Percentiles rank a stretch among this genome's conserved stretches.
phyloP scores from a whole-genome alignment of 2,888 invertebrate species.

The Mesochorus sp. region DNA sequence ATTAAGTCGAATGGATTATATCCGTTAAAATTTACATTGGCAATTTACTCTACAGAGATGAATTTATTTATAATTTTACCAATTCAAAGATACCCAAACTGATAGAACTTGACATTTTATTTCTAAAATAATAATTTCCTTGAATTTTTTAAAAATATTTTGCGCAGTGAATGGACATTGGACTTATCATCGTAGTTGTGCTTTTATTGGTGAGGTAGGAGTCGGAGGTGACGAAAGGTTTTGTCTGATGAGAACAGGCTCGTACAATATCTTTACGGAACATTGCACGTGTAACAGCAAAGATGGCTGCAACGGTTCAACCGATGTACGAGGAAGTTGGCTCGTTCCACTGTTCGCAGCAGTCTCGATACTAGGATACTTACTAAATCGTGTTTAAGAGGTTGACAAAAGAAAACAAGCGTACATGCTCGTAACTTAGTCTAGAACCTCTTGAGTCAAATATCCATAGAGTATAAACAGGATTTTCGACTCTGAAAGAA shows the following conservation, averaged over 20 bases:
- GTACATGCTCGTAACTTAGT: no score
- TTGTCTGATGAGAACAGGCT: slow-evolving; percentile 94
- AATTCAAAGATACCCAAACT: no score
- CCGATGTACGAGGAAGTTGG: slow-evolving; percentile 67
- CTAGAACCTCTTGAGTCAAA: no score
- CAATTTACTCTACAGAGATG: no score
- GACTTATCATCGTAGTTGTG: slow-evolving; percentile 94
- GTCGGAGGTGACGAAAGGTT: slow-evolving; percentile 95
- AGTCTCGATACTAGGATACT: slow-evolving; percentile 61
- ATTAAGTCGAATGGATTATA: no score
- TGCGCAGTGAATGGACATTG: slow-evolving; percentile 92
- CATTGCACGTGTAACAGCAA: slow-evolving; percentile 96
- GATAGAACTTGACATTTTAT: no score
- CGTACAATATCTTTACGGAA: slow-evolving; percentile 96
- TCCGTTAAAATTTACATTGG: no score
- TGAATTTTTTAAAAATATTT: no score
- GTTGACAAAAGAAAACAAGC: background rate
- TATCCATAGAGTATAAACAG: no score
- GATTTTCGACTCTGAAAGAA: no score
- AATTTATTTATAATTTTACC: no score
- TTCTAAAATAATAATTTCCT: no score
- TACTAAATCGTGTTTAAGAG: slow-evolving; percentile 15
- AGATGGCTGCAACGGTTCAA: slow-evolving; percentile 93
- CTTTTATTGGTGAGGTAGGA: slow-evolving; percentile 94
- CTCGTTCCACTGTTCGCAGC: slow-evolving; percentile 57